Conservation (phyloP, 2,113 vertebrate genomes). For the Lipotes vexillifer region DNA sequence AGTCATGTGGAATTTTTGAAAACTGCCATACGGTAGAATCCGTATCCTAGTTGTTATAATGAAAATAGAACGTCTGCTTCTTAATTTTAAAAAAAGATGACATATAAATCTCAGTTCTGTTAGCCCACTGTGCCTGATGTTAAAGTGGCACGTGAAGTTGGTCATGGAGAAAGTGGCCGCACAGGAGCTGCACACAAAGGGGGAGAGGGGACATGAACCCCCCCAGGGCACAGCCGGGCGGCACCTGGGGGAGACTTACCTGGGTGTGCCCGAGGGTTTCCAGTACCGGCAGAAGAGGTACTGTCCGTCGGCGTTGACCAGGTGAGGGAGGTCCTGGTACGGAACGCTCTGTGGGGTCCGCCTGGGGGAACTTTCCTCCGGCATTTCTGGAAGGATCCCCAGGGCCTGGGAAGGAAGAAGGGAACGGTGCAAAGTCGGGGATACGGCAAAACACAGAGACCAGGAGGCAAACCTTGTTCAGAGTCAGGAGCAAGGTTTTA, state of each 20-base stretch:
- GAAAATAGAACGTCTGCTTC: constrained; percentile 39
- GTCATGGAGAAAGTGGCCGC: neutral
- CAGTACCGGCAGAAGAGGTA: constrained; percentile 96
- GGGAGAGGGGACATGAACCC: neutral
- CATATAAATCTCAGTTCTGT: neutral
- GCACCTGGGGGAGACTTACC: constrained; percentile 80
- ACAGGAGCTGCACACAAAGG: rapidly evolving
- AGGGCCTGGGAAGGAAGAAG: constrained; percentile 62
- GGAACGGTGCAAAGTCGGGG: constrained; percentile 46
- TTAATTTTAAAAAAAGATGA: neutral
- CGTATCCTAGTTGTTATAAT: neutral
- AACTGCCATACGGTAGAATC: constrained; percentile 28
- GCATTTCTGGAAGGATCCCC: constrained; percentile 87
- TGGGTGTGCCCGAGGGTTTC: constrained; percentile 88
- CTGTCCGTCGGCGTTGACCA: constrained; percentile 92
- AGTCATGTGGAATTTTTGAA: constrained; percentile 38
- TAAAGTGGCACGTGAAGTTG: neutral
- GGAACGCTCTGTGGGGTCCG: constrained; percentile 88
- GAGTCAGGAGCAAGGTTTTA: neutral
- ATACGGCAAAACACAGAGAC: neutral
- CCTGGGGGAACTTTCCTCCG: constrained; percentile 87
- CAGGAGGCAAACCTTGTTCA: neutral
- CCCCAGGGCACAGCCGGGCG: rapidly evolving
- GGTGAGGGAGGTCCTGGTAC: constrained; percentile 87
- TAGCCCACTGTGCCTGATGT: neutral